These are phyloP conservation scores for Lepidurus apus DNA, from an alignment of 1,140 invertebrate species.

Conservation along the genomic window DNA sequence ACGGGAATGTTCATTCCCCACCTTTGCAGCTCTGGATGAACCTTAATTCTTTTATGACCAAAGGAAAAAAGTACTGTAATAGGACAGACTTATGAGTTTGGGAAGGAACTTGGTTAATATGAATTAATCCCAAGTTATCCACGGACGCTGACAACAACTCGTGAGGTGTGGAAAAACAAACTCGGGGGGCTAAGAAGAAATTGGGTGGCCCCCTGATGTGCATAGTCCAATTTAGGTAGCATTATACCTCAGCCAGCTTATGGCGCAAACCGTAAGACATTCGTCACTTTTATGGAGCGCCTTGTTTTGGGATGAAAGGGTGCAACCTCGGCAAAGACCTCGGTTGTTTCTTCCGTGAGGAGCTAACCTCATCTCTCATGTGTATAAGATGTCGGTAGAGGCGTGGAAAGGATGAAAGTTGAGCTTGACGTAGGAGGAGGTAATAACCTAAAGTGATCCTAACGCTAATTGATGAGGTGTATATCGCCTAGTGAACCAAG, in stretches of 20 bases:
- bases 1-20: neutral
- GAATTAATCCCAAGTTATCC: conserved; percentile 8
- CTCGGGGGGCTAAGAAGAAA: neutral
- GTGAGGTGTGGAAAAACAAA: neutral
- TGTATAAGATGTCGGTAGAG: neutral
- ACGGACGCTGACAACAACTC: neutral
- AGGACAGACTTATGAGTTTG: neutral
- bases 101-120: neutral
- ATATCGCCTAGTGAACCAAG: neutral
- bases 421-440: conserved; percentile 20
- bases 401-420: neutral
- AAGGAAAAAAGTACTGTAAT: neutral
- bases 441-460: neutral
- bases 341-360: neutral
- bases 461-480: conserved; percentile 5
- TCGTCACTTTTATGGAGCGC: neutral
- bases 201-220: neutral
- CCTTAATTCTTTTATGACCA: neutral
- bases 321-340: neutral
- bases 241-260: neutral
- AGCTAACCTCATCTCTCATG: neutral
- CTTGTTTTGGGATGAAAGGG: neutral
- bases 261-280: neutral
- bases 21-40: neutral
- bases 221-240: neutral